Conservation (phyloP, 2,113 vertebrate species). For the Sphyrna mokarran region DNA sequence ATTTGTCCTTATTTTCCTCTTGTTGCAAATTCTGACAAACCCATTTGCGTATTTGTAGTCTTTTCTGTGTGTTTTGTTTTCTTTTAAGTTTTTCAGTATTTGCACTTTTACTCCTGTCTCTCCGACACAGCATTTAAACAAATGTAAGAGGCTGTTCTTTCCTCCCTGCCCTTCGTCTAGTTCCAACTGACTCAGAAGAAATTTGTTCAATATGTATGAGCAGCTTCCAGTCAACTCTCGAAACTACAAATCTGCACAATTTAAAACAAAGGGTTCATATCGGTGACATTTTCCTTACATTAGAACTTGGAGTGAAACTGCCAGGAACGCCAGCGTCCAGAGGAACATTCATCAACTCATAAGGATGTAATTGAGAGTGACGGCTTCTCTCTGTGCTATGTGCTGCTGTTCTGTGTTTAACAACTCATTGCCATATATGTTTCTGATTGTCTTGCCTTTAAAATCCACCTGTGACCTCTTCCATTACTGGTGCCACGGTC, state of each 20-base stretch:
- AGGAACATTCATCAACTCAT: background rate
- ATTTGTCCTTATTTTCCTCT: background rate
- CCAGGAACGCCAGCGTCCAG: background rate
- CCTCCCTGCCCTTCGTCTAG: background rate
- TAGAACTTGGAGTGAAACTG: background rate
- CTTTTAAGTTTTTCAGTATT: background rate
- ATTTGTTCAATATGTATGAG: background rate
- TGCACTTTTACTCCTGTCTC: background rate
- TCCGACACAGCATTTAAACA: background rate
- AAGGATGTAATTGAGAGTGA: conserved; percentile 15
- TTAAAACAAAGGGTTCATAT: conserved; percentile 15
- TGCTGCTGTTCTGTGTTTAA: conserved; percentile 9
- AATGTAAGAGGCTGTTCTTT: background rate
- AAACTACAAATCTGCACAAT: background rate
- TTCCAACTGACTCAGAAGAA: background rate
- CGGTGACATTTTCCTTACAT: background rate
- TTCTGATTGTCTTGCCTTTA: conserved; percentile 33
- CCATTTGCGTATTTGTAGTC: background rate
- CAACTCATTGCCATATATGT: conserved; percentile 27
- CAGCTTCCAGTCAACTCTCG: background rate
- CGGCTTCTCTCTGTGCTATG: background rate
- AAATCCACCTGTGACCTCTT: conserved; percentile 29
- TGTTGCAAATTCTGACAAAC: background rate
- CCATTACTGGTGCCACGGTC: conserved; percentile 21
- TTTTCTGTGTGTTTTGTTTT: background rate